Evolutionary conservation across 2,113 vertebrate genomes (phyloP), one percentile per base, ranked within the genome.

Genomic region (Callipepla squamata): DNA sequence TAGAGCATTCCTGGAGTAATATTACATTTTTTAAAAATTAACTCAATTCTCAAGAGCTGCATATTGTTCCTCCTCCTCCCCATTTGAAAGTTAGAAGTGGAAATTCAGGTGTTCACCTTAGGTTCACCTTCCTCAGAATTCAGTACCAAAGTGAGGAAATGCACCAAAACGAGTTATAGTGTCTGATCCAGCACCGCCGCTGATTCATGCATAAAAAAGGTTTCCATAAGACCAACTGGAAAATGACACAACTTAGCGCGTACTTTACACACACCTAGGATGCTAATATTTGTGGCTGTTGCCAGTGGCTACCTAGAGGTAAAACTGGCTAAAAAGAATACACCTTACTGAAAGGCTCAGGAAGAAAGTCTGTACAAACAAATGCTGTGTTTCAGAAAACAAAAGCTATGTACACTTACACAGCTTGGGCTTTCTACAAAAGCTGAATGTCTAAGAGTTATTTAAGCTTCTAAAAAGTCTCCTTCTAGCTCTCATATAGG

Each of bases 61-160:
- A 78, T 70, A 87, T 93, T 94, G 69, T 94, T 94, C 72, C 87
- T 88, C 78, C 81, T 94, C 93, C 77, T 94, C 48, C 76, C 51
- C 47, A 34, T 34, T 83, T 2, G 23, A 72, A 92, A 95, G 66
- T 78, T 36, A 63, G 85, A 82, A 89, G 78, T 25, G 79, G 76
- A 89, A 93, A 51, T 53, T 94, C 68, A 92, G 44, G 72, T 93
- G 89, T 70, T 94, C 90, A 89, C 82, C 68, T 94, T 66, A 0
- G 73, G 34, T 65, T 96, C 91, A 95, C 93, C 93, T 95, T 95
- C 93, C 68, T 90, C 65, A 88, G 61, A 92, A 95, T 80, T 80
- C 89, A 87, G 30, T 4, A 21, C 21, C 7, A 2, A 80, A 83
- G 34, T 36, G n/a, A 94, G 47, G 72, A 92, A 76, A 87, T 50